Base-by-base conservation (phyloP, 2,797 vertebrate genomes). In the Bradypus variegatus region DNA sequence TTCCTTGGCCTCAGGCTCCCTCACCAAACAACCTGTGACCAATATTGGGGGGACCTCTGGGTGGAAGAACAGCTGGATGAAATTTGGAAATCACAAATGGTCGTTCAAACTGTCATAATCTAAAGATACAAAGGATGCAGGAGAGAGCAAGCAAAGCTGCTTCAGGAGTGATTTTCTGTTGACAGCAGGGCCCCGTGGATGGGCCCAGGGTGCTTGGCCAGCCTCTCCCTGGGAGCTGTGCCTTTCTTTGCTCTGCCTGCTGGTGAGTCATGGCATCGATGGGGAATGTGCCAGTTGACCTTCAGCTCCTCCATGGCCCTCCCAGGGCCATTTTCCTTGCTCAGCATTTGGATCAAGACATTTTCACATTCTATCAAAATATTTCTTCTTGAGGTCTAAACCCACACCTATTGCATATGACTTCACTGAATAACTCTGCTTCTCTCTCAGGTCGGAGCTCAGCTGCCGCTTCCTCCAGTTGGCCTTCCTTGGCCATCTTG, bases 351-450 rank as follows among this genome's bases (percentile, higher is more conserved):
- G 48, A n/a, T 67, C 19, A 89, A 82, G 64, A 53, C 64, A 82
- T 89, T 87, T 93, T 78, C 33, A 89, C 45, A 50, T 92, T 84
- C 88, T 23, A 85, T 25, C 14, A 18, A 84, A 91, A 58, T 89
- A 60, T 41, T 85, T 83, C 48, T 29, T 86, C 67, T 86, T 93
- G 36, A 64, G 27, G 73, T 93, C 87, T 72, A 96, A 91, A 86
- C 15, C 38, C 29, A 1, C 62, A 93, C 55, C 82, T 73, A 29
- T 6, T 48, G 38, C 7, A 48, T 38, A 14, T 88, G 50, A 76
- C 41, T 25, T 75, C 67, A 64, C 16, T 76, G 18, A 75, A 45
- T 86, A 82, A 82, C 60, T 82, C 48, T 88, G 27, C 53, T 78
- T 64, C 50, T 80, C 50, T 80, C 67, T 90, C n/a, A 60, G 58